Evolutionary conservation across 2,888 invertebrate genomes (phyloP).

Genomic region (Lissonota sp.): DNA sequence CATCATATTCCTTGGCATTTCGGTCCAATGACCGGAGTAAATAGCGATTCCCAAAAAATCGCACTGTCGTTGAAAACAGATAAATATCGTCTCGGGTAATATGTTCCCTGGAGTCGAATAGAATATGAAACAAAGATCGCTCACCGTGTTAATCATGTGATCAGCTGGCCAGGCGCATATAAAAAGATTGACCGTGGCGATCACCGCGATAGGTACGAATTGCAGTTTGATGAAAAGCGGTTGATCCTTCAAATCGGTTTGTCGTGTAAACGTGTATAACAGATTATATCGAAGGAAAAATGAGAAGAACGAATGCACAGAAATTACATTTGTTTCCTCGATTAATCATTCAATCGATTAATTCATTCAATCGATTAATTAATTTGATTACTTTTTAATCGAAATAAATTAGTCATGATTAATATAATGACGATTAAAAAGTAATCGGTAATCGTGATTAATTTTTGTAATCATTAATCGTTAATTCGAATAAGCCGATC

Average conservation of each 20-base stretch:
- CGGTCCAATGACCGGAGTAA: constrained; percentile 46
- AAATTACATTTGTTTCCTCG: too few species aligned
- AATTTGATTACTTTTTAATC: too few species aligned
- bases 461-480: too few species aligned
- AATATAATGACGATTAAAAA: too few species aligned
- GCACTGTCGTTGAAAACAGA: constrained; percentile 2
- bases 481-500: too few species aligned
- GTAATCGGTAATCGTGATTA: too few species aligned
- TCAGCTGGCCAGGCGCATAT: constrained; percentile 61
- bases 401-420: too few species aligned
- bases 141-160: constrained; percentile 54
- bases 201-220: constrained; percentile 39
- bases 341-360: too few species aligned
- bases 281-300: too few species aligned
- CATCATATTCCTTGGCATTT: constrained; percentile 30
- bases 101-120: not conserved
- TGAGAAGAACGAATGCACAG: too few species aligned
- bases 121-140: constrained; percentile 14
- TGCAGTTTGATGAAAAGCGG: constrained; percentile 48
- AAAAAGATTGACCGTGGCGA: constrained; percentile 52
- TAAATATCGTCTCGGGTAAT: not conserved
- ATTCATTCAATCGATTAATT: too few species aligned
- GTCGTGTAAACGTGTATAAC: too few species aligned
- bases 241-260: constrained; percentile 41
- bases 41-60: constrained; percentile 7